phyloP scores from a whole-genome alignment of 2,888 invertebrate species.

The Neoaliturus tenellus region DNA sequence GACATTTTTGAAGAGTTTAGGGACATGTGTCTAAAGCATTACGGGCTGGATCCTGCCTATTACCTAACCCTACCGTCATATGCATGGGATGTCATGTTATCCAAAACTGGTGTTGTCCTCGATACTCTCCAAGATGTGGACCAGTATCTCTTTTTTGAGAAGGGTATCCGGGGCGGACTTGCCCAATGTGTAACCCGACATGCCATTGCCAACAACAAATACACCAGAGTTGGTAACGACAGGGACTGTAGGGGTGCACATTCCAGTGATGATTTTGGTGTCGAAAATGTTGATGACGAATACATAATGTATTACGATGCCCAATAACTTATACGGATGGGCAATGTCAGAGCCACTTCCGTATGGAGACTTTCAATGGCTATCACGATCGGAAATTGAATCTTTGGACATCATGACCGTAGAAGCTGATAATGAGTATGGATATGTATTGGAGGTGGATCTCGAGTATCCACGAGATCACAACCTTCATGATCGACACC shows the following conservation, averaged over 20 bases:
- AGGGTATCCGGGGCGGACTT: slow-evolving; percentile 54
- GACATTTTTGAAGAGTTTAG: slow-evolving; percentile 71
- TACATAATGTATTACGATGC: slow-evolving; percentile 60
- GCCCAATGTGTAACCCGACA: slow-evolving; percentile 41
- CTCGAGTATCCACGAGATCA: slow-evolving; percentile 69
- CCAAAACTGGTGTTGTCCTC: slow-evolving; percentile 63
- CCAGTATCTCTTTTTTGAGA: slow-evolving; percentile 58
- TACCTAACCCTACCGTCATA: slow-evolving; percentile 68
- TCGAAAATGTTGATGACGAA: slow-evolving; percentile 60
- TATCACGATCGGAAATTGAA: slow-evolving; percentile 63
- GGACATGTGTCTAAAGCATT: slow-evolving; percentile 65
- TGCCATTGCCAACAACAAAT: slow-evolving; percentile 35
- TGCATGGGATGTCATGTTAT: slow-evolving; percentile 68
- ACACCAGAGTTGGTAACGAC: too few species aligned
- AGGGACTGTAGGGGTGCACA: too few species aligned
- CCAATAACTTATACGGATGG: slow-evolving; percentile 63
- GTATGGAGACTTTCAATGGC: slow-evolving; percentile 67
- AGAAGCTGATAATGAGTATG: not conserved
- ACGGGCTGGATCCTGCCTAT: slow-evolving; percentile 68
- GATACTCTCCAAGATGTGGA: slow-evolving; percentile 64
- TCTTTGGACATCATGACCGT: not conserved
- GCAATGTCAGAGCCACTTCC: slow-evolving; percentile 67
- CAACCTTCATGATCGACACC: slow-evolving; percentile 70
- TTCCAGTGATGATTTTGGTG: slow-evolving; percentile 60
- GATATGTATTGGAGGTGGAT: slow-evolving; percentile 71